Evolutionary conservation across 2,113 vertebrate genomes (phyloP).

Genomic region (Lasiurus borealis): DNA sequence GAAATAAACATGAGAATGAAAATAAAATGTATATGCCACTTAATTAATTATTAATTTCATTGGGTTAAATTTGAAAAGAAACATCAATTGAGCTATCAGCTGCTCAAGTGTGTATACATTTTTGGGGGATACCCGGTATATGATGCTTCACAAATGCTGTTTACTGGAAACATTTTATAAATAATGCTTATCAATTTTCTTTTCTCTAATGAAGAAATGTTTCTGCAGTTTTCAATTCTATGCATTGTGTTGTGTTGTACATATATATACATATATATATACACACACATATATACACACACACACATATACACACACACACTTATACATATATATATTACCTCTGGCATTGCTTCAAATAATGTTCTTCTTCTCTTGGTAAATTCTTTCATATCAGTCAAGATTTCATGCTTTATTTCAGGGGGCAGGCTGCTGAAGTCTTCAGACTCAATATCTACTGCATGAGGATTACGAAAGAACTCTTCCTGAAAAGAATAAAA

Average conservation of each 20-base stretch:
- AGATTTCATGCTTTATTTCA: conserved; percentile 96
- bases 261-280: conserved; percentile 1
- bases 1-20: neutral
- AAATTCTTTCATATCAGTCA: conserved; percentile 97
- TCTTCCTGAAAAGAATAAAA: conserved; percentile 87
- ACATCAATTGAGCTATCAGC: too few species aligned
- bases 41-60: too few species aligned
- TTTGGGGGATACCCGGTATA: neutral
- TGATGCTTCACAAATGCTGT: neutral
- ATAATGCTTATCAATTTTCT: neutral
- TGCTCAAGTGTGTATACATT: too few species aligned
- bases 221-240: conserved; percentile 1
- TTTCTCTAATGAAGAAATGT: neutral
- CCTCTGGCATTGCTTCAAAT: conserved; percentile 96
- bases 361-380: conserved; percentile 95
- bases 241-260: neutral
- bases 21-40: too few species aligned
- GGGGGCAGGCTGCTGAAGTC: conserved; percentile 93
- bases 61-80: too few species aligned
- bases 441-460: conserved; percentile 96
- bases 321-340: conserved; percentile 72
- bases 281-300: neutral
- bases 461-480: conserved; percentile 89
- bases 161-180: neutral
- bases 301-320: too few species aligned